These are phyloP conservation scores for Chaetoderma sp. DNA, from an alignment of 2,888 invertebrate genomes.

Conservation along the genomic window DNA sequence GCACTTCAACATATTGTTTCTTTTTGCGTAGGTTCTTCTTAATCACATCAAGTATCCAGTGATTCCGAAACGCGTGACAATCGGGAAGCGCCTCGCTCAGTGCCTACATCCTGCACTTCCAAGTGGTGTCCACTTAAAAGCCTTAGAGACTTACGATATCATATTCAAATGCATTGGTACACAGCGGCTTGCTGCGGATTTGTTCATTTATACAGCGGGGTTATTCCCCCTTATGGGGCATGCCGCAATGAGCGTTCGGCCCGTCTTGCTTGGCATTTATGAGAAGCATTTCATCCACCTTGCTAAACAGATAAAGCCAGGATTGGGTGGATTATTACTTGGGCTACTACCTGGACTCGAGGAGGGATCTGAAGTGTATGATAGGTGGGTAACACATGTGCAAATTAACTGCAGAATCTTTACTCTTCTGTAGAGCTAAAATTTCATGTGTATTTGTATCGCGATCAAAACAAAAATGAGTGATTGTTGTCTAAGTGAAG, in stretches of 20 bases:
- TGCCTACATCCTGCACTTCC: slow-evolving; percentile 94
- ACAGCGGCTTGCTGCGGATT: slow-evolving; percentile 80
- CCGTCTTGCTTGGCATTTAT: slow-evolving; percentile 83
- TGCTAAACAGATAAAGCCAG: slow-evolving; percentile 81
- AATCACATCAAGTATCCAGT: slow-evolving; percentile 85
- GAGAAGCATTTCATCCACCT: slow-evolving; percentile 89
- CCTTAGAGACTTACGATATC: slow-evolving; percentile 89
- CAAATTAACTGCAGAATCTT: not conserved
- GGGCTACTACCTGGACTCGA: slow-evolving; percentile 90
- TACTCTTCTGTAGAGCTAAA: not conserved
- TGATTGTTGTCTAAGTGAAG: too few species aligned
- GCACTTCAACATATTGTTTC: not conserved
- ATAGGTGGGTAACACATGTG: slow-evolving; percentile 72
- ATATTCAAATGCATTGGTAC: slow-evolving; percentile 91
- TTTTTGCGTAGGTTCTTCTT: slow-evolving; percentile 77
- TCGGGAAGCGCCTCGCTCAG: slow-evolving; percentile 90
- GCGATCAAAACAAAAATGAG: too few species aligned
- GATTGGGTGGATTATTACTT: slow-evolving; percentile 87
- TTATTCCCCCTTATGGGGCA: slow-evolving; percentile 89
- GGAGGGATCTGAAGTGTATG: slow-evolving; percentile 86
- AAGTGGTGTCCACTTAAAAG: slow-evolving; percentile 91
- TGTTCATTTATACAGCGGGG: slow-evolving; percentile 84
- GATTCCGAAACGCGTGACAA: slow-evolving; percentile 87
- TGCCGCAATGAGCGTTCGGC: slow-evolving; percentile 90
- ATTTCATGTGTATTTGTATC: too few species aligned